Evolutionary conservation across 92 coral and sea anemone species (phyloP), one percentile per base, ranked within the genome.

Genomic region (Plumapathes pennacea): DNA sequence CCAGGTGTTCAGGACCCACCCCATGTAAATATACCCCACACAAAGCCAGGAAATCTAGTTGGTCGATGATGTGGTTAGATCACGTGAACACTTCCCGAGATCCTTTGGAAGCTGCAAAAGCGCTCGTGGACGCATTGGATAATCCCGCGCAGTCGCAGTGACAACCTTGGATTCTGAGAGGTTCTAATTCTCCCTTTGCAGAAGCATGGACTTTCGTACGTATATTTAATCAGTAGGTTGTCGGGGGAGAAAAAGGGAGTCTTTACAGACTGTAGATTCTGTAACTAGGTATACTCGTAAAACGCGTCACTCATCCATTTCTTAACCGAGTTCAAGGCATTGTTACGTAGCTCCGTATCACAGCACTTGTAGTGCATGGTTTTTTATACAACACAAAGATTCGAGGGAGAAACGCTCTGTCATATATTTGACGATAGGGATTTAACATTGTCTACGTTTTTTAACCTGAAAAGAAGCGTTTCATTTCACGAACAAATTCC

Each of bases 31-130:
- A 58, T 49, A 69, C 88, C 25, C 95, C 95, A 42, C 72, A 39
- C 36, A 83, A 74, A 54, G 66, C 65, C 27, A 60, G 56, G 50
- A 74, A 48, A 23, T 15, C 11, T 2, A 54, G 64, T 20, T 73
- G 71, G 47, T 61, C 77, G 67, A 30, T 59, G 26, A 77, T 60
- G 73, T 83, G 85, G 85, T 76, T 76, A 46, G 73, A 74, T 10
- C 74, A 60, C 3, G 68, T 77, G 18, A 75, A 71, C 52, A 61
- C 52, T 31, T 58, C 66, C 49, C 82, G 67, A 49, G 95, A 86
- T 77, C 95, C 95, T 62, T 59, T 86, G 64, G 89, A 82, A 37
- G 89, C 95, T 29, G 86, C 82, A 58, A 81, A 84, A 21, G 62
- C 83, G 20, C 75, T 86, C 34, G 69, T 77, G 23, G 55, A 54